These are phyloP conservation scores for Epicampocera succincta DNA, from an alignment of 2,888 invertebrate species.

Conservation along the genomic window DNA sequence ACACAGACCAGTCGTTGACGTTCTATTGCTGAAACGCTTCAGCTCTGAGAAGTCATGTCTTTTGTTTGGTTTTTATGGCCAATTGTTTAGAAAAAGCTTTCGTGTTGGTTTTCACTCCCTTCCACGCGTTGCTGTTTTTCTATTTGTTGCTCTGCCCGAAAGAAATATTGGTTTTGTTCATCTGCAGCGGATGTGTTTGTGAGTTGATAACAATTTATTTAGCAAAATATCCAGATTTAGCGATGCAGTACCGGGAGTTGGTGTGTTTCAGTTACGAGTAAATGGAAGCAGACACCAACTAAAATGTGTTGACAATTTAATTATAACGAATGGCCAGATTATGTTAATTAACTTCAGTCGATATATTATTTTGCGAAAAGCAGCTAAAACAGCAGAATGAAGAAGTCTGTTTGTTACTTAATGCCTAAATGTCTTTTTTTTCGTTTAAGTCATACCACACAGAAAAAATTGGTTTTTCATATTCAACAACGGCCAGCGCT, in stretches of 20 bases:
- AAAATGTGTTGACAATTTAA: slow-evolving; percentile 17
- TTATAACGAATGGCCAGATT: slow-evolving; percentile 9
- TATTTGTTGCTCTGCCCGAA: slow-evolving; percentile 1
- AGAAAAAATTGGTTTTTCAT: too few species aligned
- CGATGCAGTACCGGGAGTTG: too few species aligned
- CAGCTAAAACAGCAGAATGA: background rate
- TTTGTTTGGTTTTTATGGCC: slow-evolving; percentile 22
- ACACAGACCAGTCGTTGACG: too few species aligned
- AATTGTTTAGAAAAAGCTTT: slow-evolving; percentile 24
- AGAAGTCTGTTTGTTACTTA: background rate
- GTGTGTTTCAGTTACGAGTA: background rate
- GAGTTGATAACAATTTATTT: background rate
- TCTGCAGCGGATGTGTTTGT: background rate
- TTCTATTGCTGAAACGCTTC: too few species aligned
- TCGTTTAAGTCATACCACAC: too few species aligned
- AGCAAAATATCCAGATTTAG: background rate
- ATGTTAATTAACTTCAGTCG: slow-evolving; percentile 20
- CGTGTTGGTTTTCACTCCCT: slow-evolving; percentile 20
- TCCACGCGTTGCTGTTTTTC: background rate
- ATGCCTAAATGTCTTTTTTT: too few species aligned
- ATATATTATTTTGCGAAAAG: background rate
- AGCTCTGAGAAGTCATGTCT: background rate
- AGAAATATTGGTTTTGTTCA: slow-evolving; percentile 22
- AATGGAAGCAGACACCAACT: background rate
- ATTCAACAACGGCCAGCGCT: too few species aligned